Evolutionary conservation across 2,797 vertebrate species (phyloP).

Genomic region (Brachymystax lenok): DNA sequence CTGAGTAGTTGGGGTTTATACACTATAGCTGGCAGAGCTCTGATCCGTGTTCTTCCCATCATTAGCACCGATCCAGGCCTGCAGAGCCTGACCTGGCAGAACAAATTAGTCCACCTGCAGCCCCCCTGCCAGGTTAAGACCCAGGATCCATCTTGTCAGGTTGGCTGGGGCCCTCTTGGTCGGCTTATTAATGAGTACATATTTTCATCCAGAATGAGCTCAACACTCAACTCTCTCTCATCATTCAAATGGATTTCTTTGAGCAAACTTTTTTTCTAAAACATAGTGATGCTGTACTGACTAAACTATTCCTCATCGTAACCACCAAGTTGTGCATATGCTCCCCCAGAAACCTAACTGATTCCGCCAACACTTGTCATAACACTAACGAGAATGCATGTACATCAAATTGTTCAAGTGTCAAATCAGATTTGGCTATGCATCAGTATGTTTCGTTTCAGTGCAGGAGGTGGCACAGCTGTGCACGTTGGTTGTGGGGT

Average conservation of each 20-base stretch:
- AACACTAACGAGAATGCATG: background rate
- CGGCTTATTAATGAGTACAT: background rate
- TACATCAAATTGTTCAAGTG: background rate
- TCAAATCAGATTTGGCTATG: background rate
- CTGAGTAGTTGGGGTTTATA: background rate
- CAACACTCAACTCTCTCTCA: too few relatives aligned
- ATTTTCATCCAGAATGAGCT: background rate
- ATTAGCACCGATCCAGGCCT: background rate
- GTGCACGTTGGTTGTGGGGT: background rate
- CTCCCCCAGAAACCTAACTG: background rate
- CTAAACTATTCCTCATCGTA: too few relatives aligned
- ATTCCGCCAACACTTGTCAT: background rate
- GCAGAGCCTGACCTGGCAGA: conserved; percentile 9
- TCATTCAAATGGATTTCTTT: too few relatives aligned
- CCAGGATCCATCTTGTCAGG: background rate
- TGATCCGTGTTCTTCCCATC: conserved; percentile 7
- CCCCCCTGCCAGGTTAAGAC: conserved; percentile 5
- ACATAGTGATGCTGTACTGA: too few relatives aligned
- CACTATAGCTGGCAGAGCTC: conserved; percentile 1
- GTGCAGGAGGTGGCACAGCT: background rate
- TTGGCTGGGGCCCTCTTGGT: background rate
- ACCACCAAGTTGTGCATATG: background rate
- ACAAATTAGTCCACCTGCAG: conserved; percentile 10
- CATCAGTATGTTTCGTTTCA: background rate
- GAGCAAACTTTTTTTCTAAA: too few relatives aligned